Evolutionary conservation across 2,797 vertebrate genomes (phyloP).

Genomic region (Champsocephalus esox): DNA sequence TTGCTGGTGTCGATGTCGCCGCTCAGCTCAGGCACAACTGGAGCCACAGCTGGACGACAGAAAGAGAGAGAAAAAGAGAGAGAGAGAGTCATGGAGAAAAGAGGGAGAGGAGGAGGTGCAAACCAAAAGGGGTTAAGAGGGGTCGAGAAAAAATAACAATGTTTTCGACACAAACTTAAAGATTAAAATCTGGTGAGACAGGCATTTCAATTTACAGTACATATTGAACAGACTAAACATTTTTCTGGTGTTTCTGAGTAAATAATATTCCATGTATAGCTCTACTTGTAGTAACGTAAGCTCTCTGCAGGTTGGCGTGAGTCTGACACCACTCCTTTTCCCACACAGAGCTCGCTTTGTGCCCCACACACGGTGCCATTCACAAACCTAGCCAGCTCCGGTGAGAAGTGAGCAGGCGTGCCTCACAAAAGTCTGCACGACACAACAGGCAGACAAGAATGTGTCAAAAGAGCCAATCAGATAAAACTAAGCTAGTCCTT

Average conservation of each 20-base stretch:
- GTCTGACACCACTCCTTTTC: slow-evolving; percentile 68
- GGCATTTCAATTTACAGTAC: slow-evolving; percentile 17
- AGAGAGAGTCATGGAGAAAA: slow-evolving; percentile 17
- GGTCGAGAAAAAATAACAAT: neutral
- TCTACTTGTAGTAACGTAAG: slow-evolving; percentile 25
- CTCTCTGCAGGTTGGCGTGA: slow-evolving; percentile 70
- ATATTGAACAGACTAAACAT: slow-evolving; percentile 10
- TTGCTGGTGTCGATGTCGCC: slow-evolving; percentile 97
- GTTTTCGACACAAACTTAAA: neutral
- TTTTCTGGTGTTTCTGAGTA: slow-evolving; percentile 13
- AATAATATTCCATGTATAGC: slow-evolving; percentile 44
- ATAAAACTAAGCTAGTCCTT: slow-evolving; percentile 55
- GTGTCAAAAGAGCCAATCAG: slow-evolving; percentile 68
- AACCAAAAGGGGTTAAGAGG: slow-evolving; percentile 4
- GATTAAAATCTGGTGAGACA: slow-evolving; percentile 3
- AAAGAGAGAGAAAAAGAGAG: slow-evolving; percentile 33
- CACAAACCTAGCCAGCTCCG: slow-evolving; percentile 51
- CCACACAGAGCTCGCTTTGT: slow-evolving; percentile 85
- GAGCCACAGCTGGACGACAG: slow-evolving; percentile 90
- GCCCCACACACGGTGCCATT: slow-evolving; percentile 80
- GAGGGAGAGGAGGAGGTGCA: slow-evolving; percentile 24
- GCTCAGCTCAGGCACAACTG: slow-evolving; percentile 95
- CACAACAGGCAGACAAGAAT: slow-evolving; percentile 56
- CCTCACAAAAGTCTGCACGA: slow-evolving; percentile 46
- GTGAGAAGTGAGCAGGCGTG: slow-evolving; percentile 13